Evolutionary conservation across 2,888 invertebrate species (phyloP).

Genomic region (Dicranocentrus wangi): DNA sequence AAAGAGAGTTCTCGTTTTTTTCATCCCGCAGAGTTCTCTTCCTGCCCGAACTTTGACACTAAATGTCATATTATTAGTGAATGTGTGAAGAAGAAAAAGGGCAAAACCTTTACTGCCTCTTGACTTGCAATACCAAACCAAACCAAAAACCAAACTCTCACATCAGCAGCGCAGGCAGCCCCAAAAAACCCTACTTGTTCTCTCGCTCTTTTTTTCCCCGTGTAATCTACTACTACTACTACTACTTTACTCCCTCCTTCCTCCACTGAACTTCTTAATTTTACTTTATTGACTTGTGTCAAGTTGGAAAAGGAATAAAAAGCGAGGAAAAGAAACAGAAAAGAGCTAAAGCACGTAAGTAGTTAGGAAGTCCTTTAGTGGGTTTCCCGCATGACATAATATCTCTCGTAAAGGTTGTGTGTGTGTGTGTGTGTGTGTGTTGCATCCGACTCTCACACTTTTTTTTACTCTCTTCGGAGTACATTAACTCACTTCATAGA

Average conservation of each 20-base stretch:
- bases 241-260: background rate
- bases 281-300: constrained; percentile 72
- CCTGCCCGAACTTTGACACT: background rate
- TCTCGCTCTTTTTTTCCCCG: too few relatives aligned
- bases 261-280: constrained; percentile 72
- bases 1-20: too few relatives aligned
- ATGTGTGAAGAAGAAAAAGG: background rate
- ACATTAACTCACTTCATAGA: background rate
- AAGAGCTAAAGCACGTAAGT: constrained; percentile 37
- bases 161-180: too few relatives aligned
- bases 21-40: too few relatives aligned
- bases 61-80: constrained; percentile 5
- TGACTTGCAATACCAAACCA: too few relatives aligned
- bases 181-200: too few relatives aligned
- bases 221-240: too few relatives aligned
- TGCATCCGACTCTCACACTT: background rate
- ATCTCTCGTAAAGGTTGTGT: background rate
- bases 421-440: too few relatives aligned
- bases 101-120: too few relatives aligned
- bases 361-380: constrained; percentile 12
- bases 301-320: constrained; percentile 37
- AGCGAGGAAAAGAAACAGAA: constrained; percentile 27
- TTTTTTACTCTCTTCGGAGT: background rate
- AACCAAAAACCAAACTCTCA: too few relatives aligned
- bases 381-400: constrained; percentile 15